Evolutionary conservation across 2,113 vertebrate species (phyloP), one percentile per base, ranked within the genome.

Genomic region (Isichthys henryi): DNA sequence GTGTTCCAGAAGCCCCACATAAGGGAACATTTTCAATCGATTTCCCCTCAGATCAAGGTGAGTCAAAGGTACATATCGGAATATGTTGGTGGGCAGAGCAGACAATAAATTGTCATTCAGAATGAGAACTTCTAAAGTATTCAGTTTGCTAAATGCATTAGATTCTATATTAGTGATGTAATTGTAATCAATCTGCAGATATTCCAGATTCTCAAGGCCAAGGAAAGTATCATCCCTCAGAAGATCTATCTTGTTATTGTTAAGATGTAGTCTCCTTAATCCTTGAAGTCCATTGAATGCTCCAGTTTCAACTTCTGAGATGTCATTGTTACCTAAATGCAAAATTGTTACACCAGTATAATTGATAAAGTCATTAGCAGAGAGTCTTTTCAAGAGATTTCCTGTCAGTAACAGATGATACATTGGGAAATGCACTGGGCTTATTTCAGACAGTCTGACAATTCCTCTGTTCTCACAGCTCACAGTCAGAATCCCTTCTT

Each of bases 161-260:
- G 97, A 94, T 88, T 98, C 97, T 91, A 99, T 97, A 89, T 96
- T 86, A 3, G 96, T 97, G 93, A 99, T 98, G 85, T 97, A 99
- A 95, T 99, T 99, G 93, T 98, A 99, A 96, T 99, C 98, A 11
- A 99, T 95, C 92, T 99, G 98, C 91, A 99, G 95, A 93, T 99
- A 99, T 93, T 99, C 98, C 95, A 99, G 94, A 95, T 95, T 97
- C 91, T 99, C 98, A 87, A 99, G 96, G 85, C 98, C 98, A 88
- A 96, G 94, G 92, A 99, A 99, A 83, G 97, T 96, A 91, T 98
- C 97, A 93, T 98, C 97, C 83, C 96, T 96, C 91, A 99, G 92
- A 92, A 96, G 95, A 94, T 99, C 97, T 88, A 99, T 95, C 94
- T 98, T 99, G 94, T 99, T 99, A 88, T 99, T 99, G 95, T 99